These are phyloP conservation scores for Poeciliopsis prolifica DNA, from an alignment of 2,113 vertebrate genomes.

Conservation along the genomic window DNA sequence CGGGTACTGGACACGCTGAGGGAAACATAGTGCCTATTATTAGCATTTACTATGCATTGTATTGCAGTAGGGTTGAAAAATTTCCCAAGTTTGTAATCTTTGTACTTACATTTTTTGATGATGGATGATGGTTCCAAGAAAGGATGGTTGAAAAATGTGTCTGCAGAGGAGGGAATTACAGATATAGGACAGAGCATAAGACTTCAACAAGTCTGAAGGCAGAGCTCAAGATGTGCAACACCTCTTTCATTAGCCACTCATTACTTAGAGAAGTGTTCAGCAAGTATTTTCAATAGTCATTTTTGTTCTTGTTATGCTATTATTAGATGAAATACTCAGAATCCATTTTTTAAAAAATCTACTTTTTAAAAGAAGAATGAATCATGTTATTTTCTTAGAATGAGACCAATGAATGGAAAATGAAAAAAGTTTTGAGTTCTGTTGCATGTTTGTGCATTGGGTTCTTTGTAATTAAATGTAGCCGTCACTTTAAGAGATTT, in stretches of 20 bases:
- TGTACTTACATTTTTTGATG: slow-evolving; percentile 92
- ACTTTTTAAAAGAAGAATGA: too few relatives aligned
- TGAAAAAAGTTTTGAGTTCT: too few relatives aligned
- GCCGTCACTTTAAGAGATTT: too few relatives aligned
- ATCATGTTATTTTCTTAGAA: too few relatives aligned
- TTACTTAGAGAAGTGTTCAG: not conserved
- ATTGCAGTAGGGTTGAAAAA: not conserved
- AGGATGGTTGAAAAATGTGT: slow-evolving; percentile 92
- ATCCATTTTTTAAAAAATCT: too few relatives aligned
- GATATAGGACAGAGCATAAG: not conserved
- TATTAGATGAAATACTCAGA: too few relatives aligned
- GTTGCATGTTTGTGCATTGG: too few relatives aligned
- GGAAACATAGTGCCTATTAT: not conserved
- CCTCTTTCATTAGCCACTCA: not conserved
- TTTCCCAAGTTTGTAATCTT: not conserved
- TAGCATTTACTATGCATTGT: not conserved
- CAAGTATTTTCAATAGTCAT: too few relatives aligned
- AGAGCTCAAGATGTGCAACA: not conserved
- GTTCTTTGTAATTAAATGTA: too few relatives aligned
- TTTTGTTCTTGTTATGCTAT: too few relatives aligned
- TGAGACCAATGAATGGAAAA: too few relatives aligned
- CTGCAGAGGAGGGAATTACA: slow-evolving; percentile 72
- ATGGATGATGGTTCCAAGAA: slow-evolving; percentile 89
- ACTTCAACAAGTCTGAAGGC: not conserved
- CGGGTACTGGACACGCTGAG: slow-evolving; percentile 93